Evolutionary conservation across 2,797 vertebrate species (phyloP).

Genomic region (Cyprinella venusta): DNA sequence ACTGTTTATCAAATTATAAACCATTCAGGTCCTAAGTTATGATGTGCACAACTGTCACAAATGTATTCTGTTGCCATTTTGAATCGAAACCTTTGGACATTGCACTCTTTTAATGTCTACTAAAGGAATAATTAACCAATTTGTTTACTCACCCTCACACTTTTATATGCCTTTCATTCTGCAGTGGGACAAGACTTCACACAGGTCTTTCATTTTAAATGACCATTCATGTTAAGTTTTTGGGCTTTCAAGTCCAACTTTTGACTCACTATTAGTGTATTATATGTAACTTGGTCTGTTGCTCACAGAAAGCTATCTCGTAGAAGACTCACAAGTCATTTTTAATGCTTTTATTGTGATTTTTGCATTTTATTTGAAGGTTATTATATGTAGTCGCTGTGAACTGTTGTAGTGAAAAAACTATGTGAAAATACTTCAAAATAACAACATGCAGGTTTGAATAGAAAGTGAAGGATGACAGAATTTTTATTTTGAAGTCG

Average conservation of each 20-base stretch:
- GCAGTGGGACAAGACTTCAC: background rate
- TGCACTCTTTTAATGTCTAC: background rate
- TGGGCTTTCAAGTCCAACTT: background rate
- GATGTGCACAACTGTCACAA: background rate
- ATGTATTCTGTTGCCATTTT: background rate
- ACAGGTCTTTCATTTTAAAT: background rate
- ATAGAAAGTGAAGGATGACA: background rate
- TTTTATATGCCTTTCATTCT: background rate
- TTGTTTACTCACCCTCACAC: background rate
- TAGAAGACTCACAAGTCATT: background rate
- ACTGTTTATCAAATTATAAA: background rate
- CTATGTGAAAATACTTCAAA: background rate
- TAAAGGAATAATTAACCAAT: background rate
- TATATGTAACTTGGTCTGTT: background rate
- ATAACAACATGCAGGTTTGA: background rate
- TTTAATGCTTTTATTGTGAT: background rate
- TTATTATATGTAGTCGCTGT: background rate
- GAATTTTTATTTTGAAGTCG: background rate
- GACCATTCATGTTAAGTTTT: background rate
- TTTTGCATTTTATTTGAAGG: background rate
- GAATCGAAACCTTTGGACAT: background rate
- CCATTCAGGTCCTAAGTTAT: background rate
- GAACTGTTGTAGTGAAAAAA: background rate
- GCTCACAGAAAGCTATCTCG: background rate
- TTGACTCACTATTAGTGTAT: background rate